phyloP scores from a whole-genome alignment of 2,113 vertebrate genomes.

The Vidua chalybeata region DNA sequence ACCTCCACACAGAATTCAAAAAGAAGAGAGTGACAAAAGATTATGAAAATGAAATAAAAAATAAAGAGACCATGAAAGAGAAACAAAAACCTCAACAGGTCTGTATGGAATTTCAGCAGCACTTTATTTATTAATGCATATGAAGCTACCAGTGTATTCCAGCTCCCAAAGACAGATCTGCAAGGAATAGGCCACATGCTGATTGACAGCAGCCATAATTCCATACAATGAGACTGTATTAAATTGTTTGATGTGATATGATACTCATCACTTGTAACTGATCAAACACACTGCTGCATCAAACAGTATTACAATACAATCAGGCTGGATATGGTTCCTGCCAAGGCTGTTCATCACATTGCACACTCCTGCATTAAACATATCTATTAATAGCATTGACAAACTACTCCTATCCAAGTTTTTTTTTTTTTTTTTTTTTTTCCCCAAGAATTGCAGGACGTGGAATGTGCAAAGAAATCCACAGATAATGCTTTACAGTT shows the following conservation, averaged over 20 bases:
- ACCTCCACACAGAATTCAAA: neutral
- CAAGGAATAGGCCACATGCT: slow-evolving; percentile 71
- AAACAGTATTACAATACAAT: slow-evolving; percentile 73
- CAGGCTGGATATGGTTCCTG: slow-evolving; percentile 63
- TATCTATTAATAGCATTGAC: slow-evolving; percentile 62
- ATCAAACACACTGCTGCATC: slow-evolving; percentile 77
- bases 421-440: neutral
- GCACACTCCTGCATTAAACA: slow-evolving; percentile 50
- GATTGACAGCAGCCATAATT: slow-evolving; percentile 85
- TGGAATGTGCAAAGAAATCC: slow-evolving; percentile 32
- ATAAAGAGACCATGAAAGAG: slow-evolving; percentile 49
- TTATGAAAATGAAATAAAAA: neutral
- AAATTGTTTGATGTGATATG: slow-evolving; percentile 81
- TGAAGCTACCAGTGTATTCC: slow-evolving; percentile 60
- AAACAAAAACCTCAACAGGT: slow-evolving; percentile 72
- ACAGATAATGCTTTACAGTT: neutral
- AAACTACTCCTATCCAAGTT: slow-evolving; percentile 47
- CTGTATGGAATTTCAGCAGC: slow-evolving; percentile 66
- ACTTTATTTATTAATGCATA: slow-evolving; percentile 76
- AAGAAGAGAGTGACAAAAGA: neutral
- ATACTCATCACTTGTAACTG: slow-evolving; percentile 79
- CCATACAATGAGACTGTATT: slow-evolving; percentile 79
- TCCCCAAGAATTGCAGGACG: slow-evolving; percentile 21
- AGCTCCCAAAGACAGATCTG: slow-evolving; percentile 71
- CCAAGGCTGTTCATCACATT: slow-evolving; percentile 58